phyloP scores from a whole-genome alignment of 2,113 vertebrate species.

The Tupaia tana region DNA sequence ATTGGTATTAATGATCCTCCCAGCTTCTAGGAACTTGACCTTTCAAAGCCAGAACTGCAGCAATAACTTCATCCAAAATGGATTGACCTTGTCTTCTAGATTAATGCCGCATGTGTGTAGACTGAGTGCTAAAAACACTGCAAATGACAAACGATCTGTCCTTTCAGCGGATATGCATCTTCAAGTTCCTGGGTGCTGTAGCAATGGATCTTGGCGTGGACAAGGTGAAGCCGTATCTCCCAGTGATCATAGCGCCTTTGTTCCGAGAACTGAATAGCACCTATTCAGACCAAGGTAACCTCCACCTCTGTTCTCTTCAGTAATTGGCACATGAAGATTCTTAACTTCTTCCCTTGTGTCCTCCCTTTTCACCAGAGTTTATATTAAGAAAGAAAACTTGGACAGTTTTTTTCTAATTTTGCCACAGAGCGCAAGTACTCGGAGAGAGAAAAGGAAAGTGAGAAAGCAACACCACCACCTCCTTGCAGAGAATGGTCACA shows the following conservation, averaged over 20 bases:
- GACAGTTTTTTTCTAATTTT: too few relatives aligned
- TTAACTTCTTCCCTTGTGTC: not conserved
- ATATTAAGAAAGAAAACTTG: not conserved
- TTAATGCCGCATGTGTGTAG: not conserved
- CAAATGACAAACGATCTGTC: not conserved
- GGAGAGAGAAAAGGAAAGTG: too few relatives aligned
- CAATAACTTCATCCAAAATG: not conserved
- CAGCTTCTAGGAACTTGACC: not conserved
- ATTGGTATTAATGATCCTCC: not conserved
- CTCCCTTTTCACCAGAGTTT: not conserved
- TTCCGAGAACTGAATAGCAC: constrained; percentile 97
- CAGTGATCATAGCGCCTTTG: constrained; percentile 92
- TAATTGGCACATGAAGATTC: not conserved
- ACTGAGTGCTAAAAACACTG: not conserved
- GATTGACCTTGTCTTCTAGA: constrained; percentile 6
- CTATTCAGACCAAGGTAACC: constrained; percentile 95
- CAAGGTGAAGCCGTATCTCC: constrained; percentile 91
- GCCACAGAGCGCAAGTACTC: too few relatives aligned
- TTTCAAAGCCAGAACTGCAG: not conserved
- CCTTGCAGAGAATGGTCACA: too few relatives aligned
- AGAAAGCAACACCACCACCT: too few relatives aligned
- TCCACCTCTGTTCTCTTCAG: not conserved
- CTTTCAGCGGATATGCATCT: constrained; percentile 95
- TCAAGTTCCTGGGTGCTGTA: constrained; percentile 97
- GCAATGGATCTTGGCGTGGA: constrained; percentile 94